A percentile compares a stretch with the other conserved stretches of the same genome.
Evolutionary conservation across 2,113 vertebrate species (phyloP).

Genomic region (Apteryx mantelli): DNA sequence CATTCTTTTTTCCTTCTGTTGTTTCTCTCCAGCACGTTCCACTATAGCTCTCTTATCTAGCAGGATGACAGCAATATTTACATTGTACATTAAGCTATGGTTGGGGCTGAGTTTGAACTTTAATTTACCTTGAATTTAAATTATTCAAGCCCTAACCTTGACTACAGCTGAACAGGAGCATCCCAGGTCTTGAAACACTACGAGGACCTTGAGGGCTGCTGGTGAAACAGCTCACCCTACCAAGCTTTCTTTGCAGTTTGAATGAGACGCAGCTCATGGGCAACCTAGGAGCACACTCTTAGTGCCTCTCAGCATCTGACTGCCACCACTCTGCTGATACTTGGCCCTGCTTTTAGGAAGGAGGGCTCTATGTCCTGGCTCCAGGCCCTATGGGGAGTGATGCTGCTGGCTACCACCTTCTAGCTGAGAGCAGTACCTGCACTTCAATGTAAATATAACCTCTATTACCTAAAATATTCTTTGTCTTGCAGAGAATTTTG

Average conservation of each 20-base stretch:
- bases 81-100: not conserved
- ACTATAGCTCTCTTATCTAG: not conserved
- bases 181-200: not conserved
- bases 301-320: not conserved
- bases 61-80: not conserved
- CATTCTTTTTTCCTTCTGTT: not conserved
- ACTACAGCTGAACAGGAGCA: not conserved
- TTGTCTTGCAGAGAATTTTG: not conserved
- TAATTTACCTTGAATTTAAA: not conserved
- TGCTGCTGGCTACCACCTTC: not conserved
- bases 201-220: not conserved
- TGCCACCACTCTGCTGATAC: not conserved
- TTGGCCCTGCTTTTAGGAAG: not conserved
- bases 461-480: not conserved
- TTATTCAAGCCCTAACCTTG: not conserved
- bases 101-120: not conserved
- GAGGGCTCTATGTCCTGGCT: accelerated
- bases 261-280: not conserved
- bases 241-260: not conserved
- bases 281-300: accelerated
- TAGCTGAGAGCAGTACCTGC: not conserved
- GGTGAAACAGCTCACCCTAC: not conserved
- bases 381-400: not conserved
- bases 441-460: not conserved
- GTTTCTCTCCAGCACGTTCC: not conserved